phyloP scores from a whole-genome alignment of 2,888 invertebrate species.

The Atethmia centrago region DNA sequence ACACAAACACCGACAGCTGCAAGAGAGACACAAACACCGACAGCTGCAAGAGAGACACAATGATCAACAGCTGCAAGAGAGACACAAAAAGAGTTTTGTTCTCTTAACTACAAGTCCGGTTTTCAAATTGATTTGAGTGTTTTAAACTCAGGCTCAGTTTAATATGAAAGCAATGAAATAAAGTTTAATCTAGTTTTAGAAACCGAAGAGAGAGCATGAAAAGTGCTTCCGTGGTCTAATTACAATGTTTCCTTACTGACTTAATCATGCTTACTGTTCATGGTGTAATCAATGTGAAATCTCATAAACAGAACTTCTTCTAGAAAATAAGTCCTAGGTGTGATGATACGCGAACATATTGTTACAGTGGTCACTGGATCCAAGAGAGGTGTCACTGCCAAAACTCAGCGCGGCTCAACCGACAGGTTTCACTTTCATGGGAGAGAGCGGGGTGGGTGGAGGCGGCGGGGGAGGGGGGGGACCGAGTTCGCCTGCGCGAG shows the following conservation, averaged over 20 bases:
- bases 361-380: conserved; percentile 44
- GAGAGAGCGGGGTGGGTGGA: conserved; percentile 62
- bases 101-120: not conserved
- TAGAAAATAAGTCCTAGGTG: conserved; percentile 11
- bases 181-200: not conserved
- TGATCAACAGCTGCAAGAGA: not conserved
- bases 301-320: not conserved
- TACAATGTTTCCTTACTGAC: not conserved
- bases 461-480: conserved; percentile 40
- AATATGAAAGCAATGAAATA: conserved; percentile 15
- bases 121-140: not conserved
- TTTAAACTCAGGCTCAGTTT: conserved; percentile 3
- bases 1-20: too few species aligned
- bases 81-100: not conserved
- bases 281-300: conserved; percentile 13
- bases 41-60: too few species aligned
- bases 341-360: conserved; percentile 19
- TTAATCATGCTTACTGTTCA: not conserved
- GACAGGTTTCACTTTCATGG: conserved; percentile 85
- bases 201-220: conserved; percentile 25
- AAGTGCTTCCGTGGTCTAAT: conserved; percentile 25
- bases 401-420: conserved; percentile 69
- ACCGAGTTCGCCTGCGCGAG: conserved; percentile 79
- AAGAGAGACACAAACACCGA: too few species aligned
- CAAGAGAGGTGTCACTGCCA: conserved; percentile 61